Evolutionary conservation across 1,140 invertebrate species (phyloP).

Genomic region (Mylabris phalerata): DNA sequence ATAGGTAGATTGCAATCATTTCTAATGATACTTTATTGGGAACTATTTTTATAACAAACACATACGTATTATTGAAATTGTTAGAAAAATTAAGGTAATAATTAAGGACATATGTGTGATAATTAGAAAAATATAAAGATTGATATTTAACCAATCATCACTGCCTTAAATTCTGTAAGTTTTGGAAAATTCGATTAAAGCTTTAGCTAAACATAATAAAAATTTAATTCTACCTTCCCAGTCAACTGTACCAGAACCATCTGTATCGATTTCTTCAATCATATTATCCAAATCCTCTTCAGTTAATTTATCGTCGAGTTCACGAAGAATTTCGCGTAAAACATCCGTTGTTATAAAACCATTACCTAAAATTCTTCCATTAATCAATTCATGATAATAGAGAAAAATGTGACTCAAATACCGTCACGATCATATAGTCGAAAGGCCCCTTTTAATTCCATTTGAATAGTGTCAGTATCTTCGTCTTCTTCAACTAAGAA

Average conservation of each 20-base stretch:
- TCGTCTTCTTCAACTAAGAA: constrained; percentile 52
- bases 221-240: constrained; percentile 54
- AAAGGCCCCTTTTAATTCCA: constrained; percentile 74
- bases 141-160: constrained; percentile 58
- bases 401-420: constrained; percentile 22
- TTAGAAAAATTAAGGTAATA: too few relatives aligned
- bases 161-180: constrained; percentile 69
- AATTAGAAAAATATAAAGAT: too few relatives aligned
- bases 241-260: constrained; percentile 63
- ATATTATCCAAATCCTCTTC: constrained; percentile 64
- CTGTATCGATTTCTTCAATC: constrained; percentile 70
- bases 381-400: not conserved
- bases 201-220: not conserved
- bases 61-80: too few relatives aligned
- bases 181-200: not conserved
- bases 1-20: not conserved
- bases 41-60: too few relatives aligned
- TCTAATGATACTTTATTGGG: too few relatives aligned
- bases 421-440: constrained; percentile 69
- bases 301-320: constrained; percentile 64
- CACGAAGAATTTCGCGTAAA: constrained; percentile 64
- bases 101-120: too few relatives aligned
- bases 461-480: constrained; percentile 63
- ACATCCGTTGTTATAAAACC: constrained; percentile 70
- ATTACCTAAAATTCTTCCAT: constrained; percentile 47